Evolutionary conservation across 2,113 vertebrate species (phyloP).

Genomic region (Saguinus midas): DNA sequence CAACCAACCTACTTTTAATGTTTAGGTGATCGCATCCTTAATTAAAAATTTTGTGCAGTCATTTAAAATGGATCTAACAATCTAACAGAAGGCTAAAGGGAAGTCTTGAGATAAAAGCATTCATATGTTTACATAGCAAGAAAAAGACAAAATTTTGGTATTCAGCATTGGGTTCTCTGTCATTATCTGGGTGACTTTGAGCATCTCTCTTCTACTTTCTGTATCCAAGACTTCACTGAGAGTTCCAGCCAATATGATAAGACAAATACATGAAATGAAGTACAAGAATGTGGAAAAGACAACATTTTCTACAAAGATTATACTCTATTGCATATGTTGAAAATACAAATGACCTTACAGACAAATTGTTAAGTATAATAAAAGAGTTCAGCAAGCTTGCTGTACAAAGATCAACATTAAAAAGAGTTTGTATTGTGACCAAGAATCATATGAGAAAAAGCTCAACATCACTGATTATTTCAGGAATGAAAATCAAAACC

Average conservation of each 20-base stretch:
- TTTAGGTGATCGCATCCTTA: constrained; percentile 63
- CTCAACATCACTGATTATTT: not conserved
- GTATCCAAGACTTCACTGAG: not conserved
- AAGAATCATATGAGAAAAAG: not conserved
- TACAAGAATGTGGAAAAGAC: not conserved
- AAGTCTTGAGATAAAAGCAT: not conserved
- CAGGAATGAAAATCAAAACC: not conserved
- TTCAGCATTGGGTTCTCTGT: not conserved
- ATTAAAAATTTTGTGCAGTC: constrained; percentile 67
- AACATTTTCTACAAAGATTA: not conserved
- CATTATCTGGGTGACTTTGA: not conserved
- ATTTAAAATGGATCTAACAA: constrained; percentile 47
- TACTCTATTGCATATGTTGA: not conserved
- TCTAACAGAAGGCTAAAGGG: constrained; percentile 62
- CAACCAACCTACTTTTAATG: constrained; percentile 72
- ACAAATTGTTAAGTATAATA: not conserved
- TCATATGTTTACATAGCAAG: not conserved
- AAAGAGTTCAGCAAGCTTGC: not conserved
- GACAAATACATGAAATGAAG: not conserved
- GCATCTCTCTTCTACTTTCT: not conserved
- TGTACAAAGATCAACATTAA: not conserved
- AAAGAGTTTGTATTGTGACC: too few relatives aligned
- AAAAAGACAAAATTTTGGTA: not conserved
- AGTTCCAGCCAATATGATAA: not conserved
- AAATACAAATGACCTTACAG: not conserved